Conservation (phyloP, 1,140 invertebrate genomes). For the Wasmannia auropunctata region DNA sequence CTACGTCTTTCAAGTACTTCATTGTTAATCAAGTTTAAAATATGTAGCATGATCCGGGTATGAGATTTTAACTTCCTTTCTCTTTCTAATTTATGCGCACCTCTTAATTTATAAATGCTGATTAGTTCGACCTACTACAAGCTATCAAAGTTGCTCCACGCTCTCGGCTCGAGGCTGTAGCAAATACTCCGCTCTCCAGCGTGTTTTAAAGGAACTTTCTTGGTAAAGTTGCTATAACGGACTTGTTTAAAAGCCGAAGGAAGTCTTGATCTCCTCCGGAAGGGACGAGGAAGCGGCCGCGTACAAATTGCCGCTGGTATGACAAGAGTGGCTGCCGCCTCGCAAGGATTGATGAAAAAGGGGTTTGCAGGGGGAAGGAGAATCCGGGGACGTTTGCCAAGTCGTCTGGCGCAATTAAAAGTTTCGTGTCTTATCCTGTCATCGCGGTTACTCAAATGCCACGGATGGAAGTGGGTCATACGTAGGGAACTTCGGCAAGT, state of each 20-base stretch:
- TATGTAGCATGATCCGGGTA: background rate
- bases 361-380: background rate
- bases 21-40: constrained; percentile 15
- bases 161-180: background rate
- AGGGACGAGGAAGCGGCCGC: background rate
- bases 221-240: constrained; percentile 25
- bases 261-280: background rate
- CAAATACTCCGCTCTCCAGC: constrained; percentile 16
- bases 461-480: constrained; percentile 32
- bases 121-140: constrained; percentile 23
- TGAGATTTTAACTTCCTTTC: background rate
- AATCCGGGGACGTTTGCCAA: constrained; percentile 27
- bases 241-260: constrained; percentile 24
- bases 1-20: background rate
- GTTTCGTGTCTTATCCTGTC: constrained; percentile 48
- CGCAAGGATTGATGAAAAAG: constrained; percentile 10
- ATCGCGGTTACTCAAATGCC: constrained; percentile 24
- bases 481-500: constrained; percentile 17
- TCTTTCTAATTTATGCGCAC: background rate
- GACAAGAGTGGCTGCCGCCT: constrained; percentile 3
- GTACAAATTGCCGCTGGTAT: constrained; percentile 29
- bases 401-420: constrained; percentile 50
- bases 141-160: constrained; percentile 6
- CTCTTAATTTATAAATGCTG: constrained; percentile 15
- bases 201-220: background rate